phyloP scores from a whole-genome alignment of 2,888 invertebrate genomes.

The Caenorhabditis becei region DNA sequence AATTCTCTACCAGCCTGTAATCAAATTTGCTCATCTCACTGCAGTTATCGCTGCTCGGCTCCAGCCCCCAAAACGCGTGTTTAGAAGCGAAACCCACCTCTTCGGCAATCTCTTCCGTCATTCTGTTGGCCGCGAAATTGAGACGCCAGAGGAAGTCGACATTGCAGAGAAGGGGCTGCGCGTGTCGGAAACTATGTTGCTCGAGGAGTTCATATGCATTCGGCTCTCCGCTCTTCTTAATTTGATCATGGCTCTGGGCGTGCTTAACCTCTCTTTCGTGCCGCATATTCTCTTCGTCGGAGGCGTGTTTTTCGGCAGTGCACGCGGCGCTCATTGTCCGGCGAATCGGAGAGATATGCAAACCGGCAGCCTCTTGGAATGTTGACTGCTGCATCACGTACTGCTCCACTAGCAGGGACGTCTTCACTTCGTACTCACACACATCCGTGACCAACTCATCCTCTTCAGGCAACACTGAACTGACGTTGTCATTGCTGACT shows the following conservation, averaged over 20 bases:
- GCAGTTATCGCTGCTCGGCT: slow-evolving; percentile 21
- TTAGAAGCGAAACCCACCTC: slow-evolving; percentile 44
- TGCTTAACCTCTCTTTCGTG: slow-evolving; percentile 55
- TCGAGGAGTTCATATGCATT: slow-evolving; percentile 71
- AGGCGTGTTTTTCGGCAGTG: slow-evolving; percentile 40
- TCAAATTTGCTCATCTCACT: slow-evolving; percentile 50
- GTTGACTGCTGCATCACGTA: slow-evolving; percentile 49
- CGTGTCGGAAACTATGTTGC: slow-evolving; percentile 71
- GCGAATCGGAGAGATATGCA: slow-evolving; percentile 56
- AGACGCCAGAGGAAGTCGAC: slow-evolving; percentile 78
- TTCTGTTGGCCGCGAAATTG: slow-evolving; percentile 79
- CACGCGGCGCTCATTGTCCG: slow-evolving; percentile 60
- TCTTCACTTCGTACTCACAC: slow-evolving; percentile 29
- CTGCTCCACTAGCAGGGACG: slow-evolving; percentile 32
- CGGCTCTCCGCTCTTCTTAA: slow-evolving; percentile 55
- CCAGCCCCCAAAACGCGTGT: slow-evolving; percentile 2
- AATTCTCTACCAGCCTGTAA: slow-evolving; percentile 70
- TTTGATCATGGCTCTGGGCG: slow-evolving; percentile 64
- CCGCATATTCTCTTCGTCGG: slow-evolving; percentile 31
- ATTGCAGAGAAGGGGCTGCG: slow-evolving; percentile 69
- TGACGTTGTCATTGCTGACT: slow-evolving; percentile 16
- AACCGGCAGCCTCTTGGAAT: slow-evolving; percentile 42
- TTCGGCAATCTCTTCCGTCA: slow-evolving; percentile 80
- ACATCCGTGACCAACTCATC: slow-evolving; percentile 42
- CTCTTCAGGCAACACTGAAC: slow-evolving; percentile 41